Base-by-base conservation (phyloP, 2,113 vertebrate genomes). In the Nyctereutes procyonoides region DNA sequence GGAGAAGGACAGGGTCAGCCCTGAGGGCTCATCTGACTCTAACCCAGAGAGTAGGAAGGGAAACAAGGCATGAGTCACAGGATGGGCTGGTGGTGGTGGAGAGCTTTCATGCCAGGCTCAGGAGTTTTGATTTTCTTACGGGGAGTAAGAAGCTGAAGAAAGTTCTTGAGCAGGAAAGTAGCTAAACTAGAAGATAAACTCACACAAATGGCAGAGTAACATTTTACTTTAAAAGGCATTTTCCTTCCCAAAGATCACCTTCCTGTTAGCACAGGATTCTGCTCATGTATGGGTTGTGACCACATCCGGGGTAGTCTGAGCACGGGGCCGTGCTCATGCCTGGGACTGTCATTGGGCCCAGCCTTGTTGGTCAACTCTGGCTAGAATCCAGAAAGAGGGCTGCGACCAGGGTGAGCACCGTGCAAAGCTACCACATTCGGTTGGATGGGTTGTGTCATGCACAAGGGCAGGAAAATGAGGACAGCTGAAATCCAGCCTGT, bases 341-440 rank as follows among this genome's bases (percentile, higher is more conserved):
- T 48, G 26, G 24, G 32, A 32, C n/a, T 74, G 20, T 43, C 58
- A 73, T 56, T 1, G 1, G 63, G 73, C 43, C 20, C 8, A 22
- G 26, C 38, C 43, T 43, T 26, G 53, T n/a, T 20, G 38, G 67
- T 38, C 2, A 2, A 56, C 7, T 28, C 58, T 55, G 38, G 74
- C 32, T 3, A n/a, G 22, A 35, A 11, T 58, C 55, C 58, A 4
- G 89, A 14, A 43, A 90, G 7, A 83, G 35, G n/a, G 43, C 26
- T 35, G 15, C 2, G 1, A 10, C n/a, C n/a, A 60, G 6, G 30
- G 20, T 43, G 53, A 48, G 30, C 26, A 26, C 9, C 2, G 30
- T 0, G 8, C 28, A 8, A 76, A 28, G 51, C 11, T 17, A 8
- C 53, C 67, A 65, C 0, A 2, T 22, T 1, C 8, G 62, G 35